Conservation (phyloP, 2,888 invertebrate genomes). For the Cataglyphis albicans region DNA sequence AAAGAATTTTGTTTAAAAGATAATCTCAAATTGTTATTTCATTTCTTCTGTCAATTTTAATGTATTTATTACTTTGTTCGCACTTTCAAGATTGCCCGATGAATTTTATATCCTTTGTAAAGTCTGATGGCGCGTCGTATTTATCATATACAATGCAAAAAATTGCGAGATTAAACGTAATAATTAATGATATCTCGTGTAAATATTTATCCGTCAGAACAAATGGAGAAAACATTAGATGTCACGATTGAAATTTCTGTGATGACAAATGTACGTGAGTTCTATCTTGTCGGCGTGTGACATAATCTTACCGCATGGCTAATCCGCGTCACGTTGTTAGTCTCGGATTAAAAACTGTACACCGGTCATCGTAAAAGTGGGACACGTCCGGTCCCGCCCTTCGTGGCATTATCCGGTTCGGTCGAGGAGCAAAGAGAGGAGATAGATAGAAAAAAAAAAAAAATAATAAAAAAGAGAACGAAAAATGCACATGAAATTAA, state of each 20-base stretch:
- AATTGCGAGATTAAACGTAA: background rate
- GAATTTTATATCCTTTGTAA: background rate
- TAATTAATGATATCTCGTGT: background rate
- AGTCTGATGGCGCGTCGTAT: background rate
- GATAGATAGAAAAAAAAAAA: constrained; percentile 9
- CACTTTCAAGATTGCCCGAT: background rate
- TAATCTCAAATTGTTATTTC: background rate
- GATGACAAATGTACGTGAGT: background rate
- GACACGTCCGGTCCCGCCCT: constrained; percentile 64
- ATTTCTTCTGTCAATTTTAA: background rate
- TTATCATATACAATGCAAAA: background rate
- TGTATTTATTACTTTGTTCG: background rate
- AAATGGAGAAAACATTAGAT: background rate
- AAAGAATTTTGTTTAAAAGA: background rate
- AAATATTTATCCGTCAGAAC: constrained; percentile 14
- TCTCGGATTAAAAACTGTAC: constrained; percentile 78
- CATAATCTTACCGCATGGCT: constrained; percentile 58
- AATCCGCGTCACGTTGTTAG: constrained; percentile 71
- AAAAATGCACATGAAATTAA: constrained; percentile 38
- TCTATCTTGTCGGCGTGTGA: background rate
- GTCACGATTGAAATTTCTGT: constrained; percentile 24
- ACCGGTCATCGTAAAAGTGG: constrained; percentile 67
- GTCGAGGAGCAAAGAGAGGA: constrained; percentile 36
- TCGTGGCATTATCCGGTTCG: constrained; percentile 56
- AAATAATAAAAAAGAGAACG: constrained; percentile 21